These are phyloP conservation scores for Pandion haliaetus DNA, from an alignment of 2,113 vertebrate species.

Conservation along the genomic window DNA sequence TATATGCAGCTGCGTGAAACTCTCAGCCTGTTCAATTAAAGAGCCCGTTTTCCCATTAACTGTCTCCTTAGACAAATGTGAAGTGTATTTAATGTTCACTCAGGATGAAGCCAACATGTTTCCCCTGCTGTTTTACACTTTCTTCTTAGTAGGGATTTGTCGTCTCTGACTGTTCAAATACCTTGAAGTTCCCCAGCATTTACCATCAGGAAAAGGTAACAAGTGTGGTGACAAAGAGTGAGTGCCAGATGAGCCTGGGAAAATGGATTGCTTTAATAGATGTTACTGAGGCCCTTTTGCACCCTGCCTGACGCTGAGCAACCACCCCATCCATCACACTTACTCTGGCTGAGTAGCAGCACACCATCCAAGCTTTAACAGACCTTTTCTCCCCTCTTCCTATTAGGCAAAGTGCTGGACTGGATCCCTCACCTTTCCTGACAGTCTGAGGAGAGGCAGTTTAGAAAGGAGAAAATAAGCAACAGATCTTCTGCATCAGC, in stretches of 20 bases:
- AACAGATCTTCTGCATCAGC: background rate
- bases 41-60: slow-evolving; percentile 32
- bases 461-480: background rate
- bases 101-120: slow-evolving; percentile 50
- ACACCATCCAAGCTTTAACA: background rate
- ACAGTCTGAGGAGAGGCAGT: background rate
- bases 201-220: slow-evolving; percentile 36
- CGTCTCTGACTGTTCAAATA: slow-evolving; percentile 45
- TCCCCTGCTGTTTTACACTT: slow-evolving; percentile 66
- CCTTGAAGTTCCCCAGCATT: slow-evolving; percentile 38
- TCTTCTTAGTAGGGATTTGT: slow-evolving; percentile 50
- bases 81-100: slow-evolving; percentile 62
- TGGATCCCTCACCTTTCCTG: background rate
- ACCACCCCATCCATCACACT: slow-evolving; percentile 39
- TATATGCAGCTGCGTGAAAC: slow-evolving; percentile 23
- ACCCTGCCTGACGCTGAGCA: slow-evolving; percentile 9
- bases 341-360: background rate
- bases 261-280: slow-evolving; percentile 61
- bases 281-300: slow-evolving; percentile 7
- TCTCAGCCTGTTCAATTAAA: slow-evolving; percentile 56
- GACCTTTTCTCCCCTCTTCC: background rate
- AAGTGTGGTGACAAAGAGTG: slow-evolving; percentile 58
- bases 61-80: slow-evolving; percentile 64
- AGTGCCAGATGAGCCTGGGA: slow-evolving; percentile 28
- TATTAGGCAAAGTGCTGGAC: background rate